Evolutionary conservation across 2,797 vertebrate species (phyloP).

Genomic region (Lepidocolaptes lacrymiger): DNA sequence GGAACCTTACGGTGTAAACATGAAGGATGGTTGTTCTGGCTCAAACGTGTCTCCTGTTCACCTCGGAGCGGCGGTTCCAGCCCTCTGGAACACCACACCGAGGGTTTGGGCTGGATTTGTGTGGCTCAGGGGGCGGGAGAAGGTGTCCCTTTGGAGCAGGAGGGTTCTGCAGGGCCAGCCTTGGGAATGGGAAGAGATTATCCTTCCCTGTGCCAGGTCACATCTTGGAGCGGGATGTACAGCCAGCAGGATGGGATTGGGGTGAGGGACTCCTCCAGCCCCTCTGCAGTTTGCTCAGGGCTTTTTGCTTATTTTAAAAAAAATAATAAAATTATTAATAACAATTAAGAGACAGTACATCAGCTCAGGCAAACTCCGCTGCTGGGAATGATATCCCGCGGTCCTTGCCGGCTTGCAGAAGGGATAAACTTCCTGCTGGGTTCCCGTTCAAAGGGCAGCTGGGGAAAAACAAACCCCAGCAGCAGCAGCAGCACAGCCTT

Average conservation of each 20-base stretch:
- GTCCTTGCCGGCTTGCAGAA: background rate
- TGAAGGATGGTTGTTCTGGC: background rate
- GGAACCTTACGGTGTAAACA: background rate
- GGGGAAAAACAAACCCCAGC: background rate
- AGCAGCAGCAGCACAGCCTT: background rate
- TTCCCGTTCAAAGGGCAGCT: background rate
- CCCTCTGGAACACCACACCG: too few relatives aligned
- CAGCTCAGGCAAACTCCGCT: background rate
- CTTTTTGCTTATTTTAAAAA: background rate
- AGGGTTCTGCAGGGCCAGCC: background rate
- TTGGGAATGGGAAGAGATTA: background rate
- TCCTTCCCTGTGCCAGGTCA: background rate
- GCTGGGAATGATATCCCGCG: background rate
- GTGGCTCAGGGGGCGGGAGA: fast-evolving
- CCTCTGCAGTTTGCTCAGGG: background rate
- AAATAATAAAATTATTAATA: background rate
- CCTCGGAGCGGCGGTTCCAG: background rate
- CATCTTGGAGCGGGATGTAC: background rate
- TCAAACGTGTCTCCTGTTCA: background rate
- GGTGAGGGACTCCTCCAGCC: background rate
- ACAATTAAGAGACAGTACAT: background rate
- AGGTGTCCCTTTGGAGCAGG: background rate
- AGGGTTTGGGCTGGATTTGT: background rate
- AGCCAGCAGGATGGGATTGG: background rate
- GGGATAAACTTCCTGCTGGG: background rate